Evolutionary conservation across 2,113 vertebrate genomes (phyloP).

Genomic region (Edolisoma coerulescens): DNA sequence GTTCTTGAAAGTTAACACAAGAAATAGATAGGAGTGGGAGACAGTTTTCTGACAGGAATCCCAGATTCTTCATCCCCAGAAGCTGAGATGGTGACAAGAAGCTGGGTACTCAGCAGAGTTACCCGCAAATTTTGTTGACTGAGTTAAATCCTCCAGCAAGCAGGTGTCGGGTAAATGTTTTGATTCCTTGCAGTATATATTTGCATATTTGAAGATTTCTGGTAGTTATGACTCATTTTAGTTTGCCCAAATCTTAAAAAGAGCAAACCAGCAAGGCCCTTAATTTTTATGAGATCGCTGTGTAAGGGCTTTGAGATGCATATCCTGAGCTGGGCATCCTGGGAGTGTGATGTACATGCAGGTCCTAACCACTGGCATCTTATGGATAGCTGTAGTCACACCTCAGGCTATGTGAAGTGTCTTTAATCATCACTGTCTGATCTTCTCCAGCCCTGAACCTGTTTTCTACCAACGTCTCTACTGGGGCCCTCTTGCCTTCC

Average conservation of each 20-base stretch:
- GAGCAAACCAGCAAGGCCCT: neutral
- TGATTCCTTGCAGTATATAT: conserved; percentile 36
- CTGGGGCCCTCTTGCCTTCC: neutral
- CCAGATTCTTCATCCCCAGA: conserved; percentile 53
- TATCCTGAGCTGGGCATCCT: fast-evolving
- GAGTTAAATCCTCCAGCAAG: conserved; percentile 45
- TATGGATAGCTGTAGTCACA: neutral
- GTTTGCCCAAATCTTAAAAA: conserved; percentile 9
- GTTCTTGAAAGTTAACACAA: conserved; percentile 50
- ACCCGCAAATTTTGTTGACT: conserved; percentile 42
- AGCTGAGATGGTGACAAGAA: conserved; percentile 37
- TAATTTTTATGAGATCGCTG: neutral
- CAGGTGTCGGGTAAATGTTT: conserved; percentile 65
- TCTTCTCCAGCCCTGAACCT: neutral
- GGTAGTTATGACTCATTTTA: conserved; percentile 2
- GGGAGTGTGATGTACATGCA: neutral
- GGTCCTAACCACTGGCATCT: neutral
- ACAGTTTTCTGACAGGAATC: conserved; percentile 62
- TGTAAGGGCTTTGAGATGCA: neutral
- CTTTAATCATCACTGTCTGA: neutral
- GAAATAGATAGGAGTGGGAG: conserved; percentile 33
- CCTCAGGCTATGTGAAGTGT: neutral
- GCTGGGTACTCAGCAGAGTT: conserved; percentile 27
- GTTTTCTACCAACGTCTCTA: neutral
- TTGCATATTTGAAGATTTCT: conserved; percentile 54